Evolutionary conservation across 2,888 invertebrate species (phyloP), one percentile per base, ranked within the genome.

Genomic region (Ditula angustiorana): DNA sequence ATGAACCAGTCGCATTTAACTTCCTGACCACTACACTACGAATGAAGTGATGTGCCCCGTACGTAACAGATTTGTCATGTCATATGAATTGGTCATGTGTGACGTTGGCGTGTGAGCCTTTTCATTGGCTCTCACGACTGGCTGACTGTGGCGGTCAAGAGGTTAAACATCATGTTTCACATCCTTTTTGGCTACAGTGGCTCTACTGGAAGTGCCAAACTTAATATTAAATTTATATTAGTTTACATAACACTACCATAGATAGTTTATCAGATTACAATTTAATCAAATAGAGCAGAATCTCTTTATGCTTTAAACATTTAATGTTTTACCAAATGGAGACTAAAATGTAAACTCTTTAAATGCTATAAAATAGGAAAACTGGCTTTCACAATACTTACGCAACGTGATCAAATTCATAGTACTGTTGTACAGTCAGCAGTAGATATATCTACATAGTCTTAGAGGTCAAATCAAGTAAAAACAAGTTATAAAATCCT

Each of bases 211-310:
- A 16, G 19, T 19, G 19, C 10, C 19, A 10, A 19, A 41, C 8
- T 19, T 41, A 41, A 19, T 19, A 19, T 41, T 41, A 19, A 19
- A 41, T 41, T 10, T n/a, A 8, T 10, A 16, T 13, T 37, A 37
- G 5, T 33, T 33, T n/a, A 33, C 33, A 33, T n/a, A 16, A 37
- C n/a, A 37, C 3, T 37, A 37, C 5, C n/a, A 13, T 16, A 13
- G n/a, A 13, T 7, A 37, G 35, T 16, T 37, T 24, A 24, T 35
- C 2, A 13, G 5, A 5, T 47, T 41, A 21, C 13, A 50, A 30
- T 41, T 7, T 60, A 50, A 44, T n/a, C 52, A 61, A 53, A 44
- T 33, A 44, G 28, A 50, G 16, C 24, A 44, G 60, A 61, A 61
- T 52, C 52, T 52, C 60, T 41, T 50, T 16, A 52, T 52, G 19